These are phyloP conservation scores for Heliconius erato DNA, from an alignment of 2,888 invertebrate species.

Conservation along the genomic window DNA sequence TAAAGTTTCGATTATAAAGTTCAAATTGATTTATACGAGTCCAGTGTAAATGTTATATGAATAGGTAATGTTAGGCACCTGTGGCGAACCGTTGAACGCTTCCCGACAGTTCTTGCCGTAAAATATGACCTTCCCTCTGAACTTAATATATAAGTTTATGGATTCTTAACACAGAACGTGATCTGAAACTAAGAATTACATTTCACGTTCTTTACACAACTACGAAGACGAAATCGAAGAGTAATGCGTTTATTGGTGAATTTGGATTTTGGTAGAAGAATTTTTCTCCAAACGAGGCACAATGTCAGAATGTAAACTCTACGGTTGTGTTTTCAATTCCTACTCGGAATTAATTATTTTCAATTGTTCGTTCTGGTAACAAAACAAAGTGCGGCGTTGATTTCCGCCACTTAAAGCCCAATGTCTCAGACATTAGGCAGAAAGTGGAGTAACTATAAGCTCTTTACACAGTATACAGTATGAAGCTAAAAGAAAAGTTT, in stretches of 20 bases:
- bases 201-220: background rate
- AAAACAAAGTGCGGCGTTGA: background rate
- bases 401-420: background rate
- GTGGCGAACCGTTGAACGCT: constrained; percentile 47
- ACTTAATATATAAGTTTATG: constrained; percentile 49
- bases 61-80: constrained; percentile 31
- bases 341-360: background rate
- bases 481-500: too few species aligned
- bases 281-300: too few species aligned
- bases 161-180: constrained; percentile 47
- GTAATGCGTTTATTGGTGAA: background rate
- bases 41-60: constrained; percentile 23
- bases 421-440: too few species aligned
- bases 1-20: constrained; percentile 35
- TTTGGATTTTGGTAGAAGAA: background rate
- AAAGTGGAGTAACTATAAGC: background rate
- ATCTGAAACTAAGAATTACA: constrained; percentile 43
- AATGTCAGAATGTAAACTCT: too few species aligned
- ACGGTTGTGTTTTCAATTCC: background rate
- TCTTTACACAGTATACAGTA: too few species aligned
- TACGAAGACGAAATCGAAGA: background rate
- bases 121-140: constrained; percentile 25
- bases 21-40: constrained; percentile 2
- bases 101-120: constrained; percentile 49
- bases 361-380: background rate